Base-by-base conservation (phyloP, 2,888 invertebrate genomes). In the Andrena camellia region DNA sequence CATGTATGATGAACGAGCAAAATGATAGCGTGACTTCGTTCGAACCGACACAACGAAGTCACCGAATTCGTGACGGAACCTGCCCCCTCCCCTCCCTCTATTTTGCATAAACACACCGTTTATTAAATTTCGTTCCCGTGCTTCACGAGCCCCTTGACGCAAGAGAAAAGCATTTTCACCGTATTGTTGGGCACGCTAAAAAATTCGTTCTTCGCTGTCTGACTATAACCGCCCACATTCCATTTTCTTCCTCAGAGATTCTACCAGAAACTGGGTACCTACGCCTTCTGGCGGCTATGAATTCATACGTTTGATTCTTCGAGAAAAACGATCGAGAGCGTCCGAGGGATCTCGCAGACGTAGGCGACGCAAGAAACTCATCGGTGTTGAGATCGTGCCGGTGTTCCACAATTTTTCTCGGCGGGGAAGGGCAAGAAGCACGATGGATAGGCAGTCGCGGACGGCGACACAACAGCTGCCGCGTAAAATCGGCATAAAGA, bases 401-500 rank as follows among this genome's bases (percentile, higher is more conserved):
- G 42, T 54, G 67, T 35, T 35, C 29, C 42, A 60, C 33, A 68
- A 42, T 42, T 66, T 78, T 60, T 60, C 52, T 17, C 33, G 23
- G 33, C 13, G 23, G 10, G 23, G 57, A 23, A 57, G 10, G 57
- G 23, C 23, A 57, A 57, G 57, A 63, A 75, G 64, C 70, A 50
- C 6, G 48, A 42, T 23, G 29, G 78, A 74, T 78, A 57, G 81
- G 69, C 64, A 72, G 69, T 83, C 60, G 86, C 78, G 83, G 82
- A 84, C 64, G 81, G 74, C 64, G 85, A 77, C 85, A 84, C 87
- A 82, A 82, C 86, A 83, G 84, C 84, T 82, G 83, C 75, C 81
- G 75, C 85, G 83, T 88, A 87, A 88, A 88, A 89, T 83, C 80
- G 79, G 86, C 80, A 84, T 86, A 87, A 89, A 86, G 80, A 77